A percentile compares a stretch with the other conserved stretches of the same genome.
phyloP scores from a whole-genome alignment of 2,888 invertebrate species.

The Drosophila fungiperda region DNA sequence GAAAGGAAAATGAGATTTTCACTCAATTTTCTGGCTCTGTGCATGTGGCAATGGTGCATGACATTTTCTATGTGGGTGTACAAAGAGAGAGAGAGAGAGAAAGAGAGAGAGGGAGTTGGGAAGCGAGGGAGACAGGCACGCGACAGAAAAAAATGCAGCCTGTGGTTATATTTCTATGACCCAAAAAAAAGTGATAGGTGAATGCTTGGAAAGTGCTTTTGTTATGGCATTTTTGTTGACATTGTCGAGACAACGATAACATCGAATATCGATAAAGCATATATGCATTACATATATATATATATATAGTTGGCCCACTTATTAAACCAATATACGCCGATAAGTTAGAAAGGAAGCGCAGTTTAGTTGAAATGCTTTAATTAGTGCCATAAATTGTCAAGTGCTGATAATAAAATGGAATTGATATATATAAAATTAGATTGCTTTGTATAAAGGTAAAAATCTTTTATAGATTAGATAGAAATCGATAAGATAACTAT shows the following conservation, averaged over 20 bases:
- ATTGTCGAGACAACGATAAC: slow-evolving; percentile 50
- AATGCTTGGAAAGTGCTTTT: slow-evolving; percentile 38
- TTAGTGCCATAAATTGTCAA: slow-evolving; percentile 47
- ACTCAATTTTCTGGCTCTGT: slow-evolving; percentile 78
- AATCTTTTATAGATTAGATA: slow-evolving; percentile 1
- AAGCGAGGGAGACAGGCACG: slow-evolving; percentile 38
- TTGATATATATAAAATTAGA: neutral
- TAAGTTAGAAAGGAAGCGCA: slow-evolving; percentile 30
- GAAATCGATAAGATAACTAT: slow-evolving; percentile 49
- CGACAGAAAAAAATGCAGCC: slow-evolving; percentile 45
- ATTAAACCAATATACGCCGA: slow-evolving; percentile 1
- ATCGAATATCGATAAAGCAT: slow-evolving; percentile 47
- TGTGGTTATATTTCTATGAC: slow-evolving; percentile 13
- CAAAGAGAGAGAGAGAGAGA: neutral
- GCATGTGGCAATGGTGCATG: slow-evolving; percentile 64
- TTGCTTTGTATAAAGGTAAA: slow-evolving; percentile 4
- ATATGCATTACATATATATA: neutral
- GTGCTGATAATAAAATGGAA: slow-evolving; percentile 8
- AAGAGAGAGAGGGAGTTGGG: neutral
- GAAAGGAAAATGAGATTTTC: slow-evolving; percentile 63
- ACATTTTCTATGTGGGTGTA: slow-evolving; percentile 53
- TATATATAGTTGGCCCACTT: slow-evolving; percentile 39
- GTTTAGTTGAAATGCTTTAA: slow-evolving; percentile 37
- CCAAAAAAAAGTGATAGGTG: slow-evolving; percentile 14
- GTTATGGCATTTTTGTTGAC: slow-evolving; percentile 47